Conservation (phyloP, 2,797 vertebrate species). For the Coilia nasus region DNA sequence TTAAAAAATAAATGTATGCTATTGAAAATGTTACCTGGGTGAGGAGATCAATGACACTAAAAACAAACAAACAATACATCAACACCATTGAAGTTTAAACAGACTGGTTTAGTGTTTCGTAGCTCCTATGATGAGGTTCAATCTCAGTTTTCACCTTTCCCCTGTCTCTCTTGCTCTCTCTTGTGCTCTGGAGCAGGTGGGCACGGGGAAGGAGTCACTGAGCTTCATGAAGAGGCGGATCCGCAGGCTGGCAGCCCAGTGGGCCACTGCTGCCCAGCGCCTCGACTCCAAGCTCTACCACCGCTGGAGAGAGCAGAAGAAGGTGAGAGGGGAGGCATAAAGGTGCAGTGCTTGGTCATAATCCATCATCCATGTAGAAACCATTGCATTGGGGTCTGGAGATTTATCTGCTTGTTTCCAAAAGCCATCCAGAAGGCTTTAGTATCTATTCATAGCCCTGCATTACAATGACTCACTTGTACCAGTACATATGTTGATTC, state of each 20-base stretch:
- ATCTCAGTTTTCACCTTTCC: too few relatives aligned
- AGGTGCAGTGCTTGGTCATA: background rate
- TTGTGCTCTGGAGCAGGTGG: conserved; percentile 81
- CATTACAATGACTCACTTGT: background rate
- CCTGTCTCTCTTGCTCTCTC: too few relatives aligned
- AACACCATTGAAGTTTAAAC: too few relatives aligned
- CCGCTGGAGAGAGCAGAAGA: conserved; percentile 83
- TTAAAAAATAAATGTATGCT: too few relatives aligned
- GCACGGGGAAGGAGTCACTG: conserved; percentile 90
- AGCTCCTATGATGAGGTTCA: too few relatives aligned
- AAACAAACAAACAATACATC: too few relatives aligned
- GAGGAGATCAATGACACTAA: too few relatives aligned
- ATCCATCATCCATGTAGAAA: too few relatives aligned
- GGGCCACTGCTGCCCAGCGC: conserved; percentile 80
- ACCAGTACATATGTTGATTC: background rate
- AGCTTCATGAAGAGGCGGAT: conserved; percentile 95
- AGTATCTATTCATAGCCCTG: background rate
- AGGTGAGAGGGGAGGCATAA: conserved; percentile 65
- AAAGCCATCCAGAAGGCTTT: background rate
- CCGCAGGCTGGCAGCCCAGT: conserved; percentile 82
- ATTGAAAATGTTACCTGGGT: too few relatives aligned
- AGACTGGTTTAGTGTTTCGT: too few relatives aligned
- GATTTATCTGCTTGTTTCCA: too few relatives aligned
- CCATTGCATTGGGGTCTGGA: too few relatives aligned
- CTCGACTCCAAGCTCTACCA: conserved; percentile 80